Conservation (phyloP, 2,888 invertebrate species). For the Volucella inflata region DNA sequence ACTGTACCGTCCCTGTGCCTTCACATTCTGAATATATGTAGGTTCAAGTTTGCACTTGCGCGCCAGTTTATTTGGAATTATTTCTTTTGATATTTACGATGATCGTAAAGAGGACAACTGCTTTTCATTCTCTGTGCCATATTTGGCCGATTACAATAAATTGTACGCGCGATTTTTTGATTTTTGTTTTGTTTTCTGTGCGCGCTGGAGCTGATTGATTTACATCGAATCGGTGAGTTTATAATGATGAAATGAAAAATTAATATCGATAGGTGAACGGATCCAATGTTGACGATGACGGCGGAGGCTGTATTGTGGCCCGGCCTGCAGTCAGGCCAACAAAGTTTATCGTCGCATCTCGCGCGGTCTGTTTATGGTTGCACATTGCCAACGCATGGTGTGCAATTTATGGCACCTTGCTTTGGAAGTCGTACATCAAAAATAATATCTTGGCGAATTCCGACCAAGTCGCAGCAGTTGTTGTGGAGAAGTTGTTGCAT, state of each 20-base stretch:
- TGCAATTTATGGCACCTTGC: conserved; percentile 74
- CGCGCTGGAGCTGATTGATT: conserved; percentile 68
- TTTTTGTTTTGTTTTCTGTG: conserved; percentile 30
- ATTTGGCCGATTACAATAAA: conserved; percentile 67
- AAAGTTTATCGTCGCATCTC: conserved; percentile 64
- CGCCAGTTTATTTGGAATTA: conserved; percentile 68
- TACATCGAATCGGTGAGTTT: conserved; percentile 75
- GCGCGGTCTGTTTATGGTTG: conserved; percentile 70
- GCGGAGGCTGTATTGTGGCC: conserved; percentile 5
- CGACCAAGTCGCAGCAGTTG: conserved; percentile 9
- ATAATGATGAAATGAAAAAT: conserved; percentile 76
- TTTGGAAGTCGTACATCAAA: conserved; percentile 63
- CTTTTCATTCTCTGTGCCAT: conserved; percentile 72
- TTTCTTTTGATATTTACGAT: conserved; percentile 74
- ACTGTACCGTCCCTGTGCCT: background rate
- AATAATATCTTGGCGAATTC: conserved; percentile 62
- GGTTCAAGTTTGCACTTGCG: conserved; percentile 61
- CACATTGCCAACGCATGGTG: conserved; percentile 63
- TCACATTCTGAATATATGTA: conserved; percentile 20
- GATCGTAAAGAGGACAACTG: conserved; percentile 75
- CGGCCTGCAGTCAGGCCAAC: conserved; percentile 18
- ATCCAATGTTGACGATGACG: conserved; percentile 6
- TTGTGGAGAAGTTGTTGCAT: conserved; percentile 18
- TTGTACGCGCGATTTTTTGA: conserved; percentile 22
- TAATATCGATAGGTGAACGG: conserved; percentile 64